Evolutionary conservation across 2,888 invertebrate species (phyloP), one percentile per base, ranked within the genome.

Genomic region (Ariolimax columbianus): DNA sequence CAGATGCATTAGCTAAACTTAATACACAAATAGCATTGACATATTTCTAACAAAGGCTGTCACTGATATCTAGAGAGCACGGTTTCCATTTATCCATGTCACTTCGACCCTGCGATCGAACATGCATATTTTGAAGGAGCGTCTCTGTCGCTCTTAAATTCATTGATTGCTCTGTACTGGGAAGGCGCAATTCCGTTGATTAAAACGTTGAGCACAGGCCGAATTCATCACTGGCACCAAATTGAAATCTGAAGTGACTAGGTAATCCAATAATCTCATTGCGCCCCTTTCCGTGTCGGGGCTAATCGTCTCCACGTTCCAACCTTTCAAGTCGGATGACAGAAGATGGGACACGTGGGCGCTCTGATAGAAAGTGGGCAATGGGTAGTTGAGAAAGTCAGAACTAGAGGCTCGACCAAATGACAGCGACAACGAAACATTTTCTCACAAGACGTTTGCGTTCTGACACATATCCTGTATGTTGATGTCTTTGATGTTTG

Each of bases 241-340:
- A 84, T 84, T 84, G 84, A 84, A 84, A 84, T 84, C 79, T 84
- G 84, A 84, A 84, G 84, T 84, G 84, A 84, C 72, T 51, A 68
- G 72, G 33, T 84, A 84, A 84, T 84, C 84, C 84, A 84, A 79
- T 84, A 79, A 84, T 72, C 84, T n/a, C 78, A 79, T 72, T 36
- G 79, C 59, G 55, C 84, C 78, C 11, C 47, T 19, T n/a, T 36
- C 51, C 79, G 59, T 72, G 84, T 84, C 79, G 51, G 17, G 33
- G 79, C 84, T 84, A 84, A 84, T 78, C 78, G 78, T 23, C 40
- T 51, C 68, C 78, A 72, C 79, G n/a, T 59, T 72, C 26, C 66
- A 72, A 26, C 26, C 40, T 40, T 40, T 72, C 26, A 72, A 72
- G 63, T 30, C 30, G 6, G 6, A 30, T 6, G 30, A 55, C 19